Evolutionary conservation across 2,888 invertebrate species (phyloP).

Genomic region (Macrophya alboannulata): DNA sequence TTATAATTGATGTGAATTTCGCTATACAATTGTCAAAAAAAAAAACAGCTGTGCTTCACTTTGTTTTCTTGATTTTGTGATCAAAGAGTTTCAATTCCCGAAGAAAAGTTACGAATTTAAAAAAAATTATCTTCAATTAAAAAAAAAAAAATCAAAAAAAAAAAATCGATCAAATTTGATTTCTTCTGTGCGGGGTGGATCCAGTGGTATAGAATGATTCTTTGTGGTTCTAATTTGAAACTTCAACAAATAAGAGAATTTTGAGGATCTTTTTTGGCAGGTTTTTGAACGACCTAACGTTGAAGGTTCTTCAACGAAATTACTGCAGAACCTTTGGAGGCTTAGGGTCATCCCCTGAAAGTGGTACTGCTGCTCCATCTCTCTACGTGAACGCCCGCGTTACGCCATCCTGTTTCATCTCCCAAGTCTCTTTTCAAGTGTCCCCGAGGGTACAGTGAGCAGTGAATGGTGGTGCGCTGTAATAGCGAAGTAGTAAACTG

Average conservation of each 20-base stretch:
- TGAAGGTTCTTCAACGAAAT: conserved; percentile 37
- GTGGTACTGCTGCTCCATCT: conserved; percentile 19
- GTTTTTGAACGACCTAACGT: not conserved
- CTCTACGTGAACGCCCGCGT: conserved; percentile 3
- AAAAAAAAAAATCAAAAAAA: no score
- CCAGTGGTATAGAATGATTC: not conserved
- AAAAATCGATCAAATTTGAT: not conserved
- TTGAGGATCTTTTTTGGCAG: not conserved
- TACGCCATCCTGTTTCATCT: conserved; percentile 27
- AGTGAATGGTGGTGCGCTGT: conserved; percentile 41
- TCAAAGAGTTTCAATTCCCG: not conserved
- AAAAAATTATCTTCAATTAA: not conserved
- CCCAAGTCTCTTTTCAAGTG: conserved; percentile 22
- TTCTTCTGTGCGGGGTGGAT: not conserved
- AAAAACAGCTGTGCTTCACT: not conserved
- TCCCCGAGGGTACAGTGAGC: conserved; percentile 34
- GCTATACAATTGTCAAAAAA: not conserved
- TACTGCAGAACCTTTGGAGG: conserved; percentile 25
- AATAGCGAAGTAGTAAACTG: conserved; percentile 45
- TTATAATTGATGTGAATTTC: not conserved
- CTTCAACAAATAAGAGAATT: not conserved
- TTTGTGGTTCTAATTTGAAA: not conserved
- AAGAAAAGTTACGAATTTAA: not conserved
- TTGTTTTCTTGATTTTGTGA: not conserved
- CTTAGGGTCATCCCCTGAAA: conserved; percentile 40